Evolutionary conservation across 2,888 invertebrate species (phyloP).

Genomic region (Synanthedon myopaeformis): DNA sequence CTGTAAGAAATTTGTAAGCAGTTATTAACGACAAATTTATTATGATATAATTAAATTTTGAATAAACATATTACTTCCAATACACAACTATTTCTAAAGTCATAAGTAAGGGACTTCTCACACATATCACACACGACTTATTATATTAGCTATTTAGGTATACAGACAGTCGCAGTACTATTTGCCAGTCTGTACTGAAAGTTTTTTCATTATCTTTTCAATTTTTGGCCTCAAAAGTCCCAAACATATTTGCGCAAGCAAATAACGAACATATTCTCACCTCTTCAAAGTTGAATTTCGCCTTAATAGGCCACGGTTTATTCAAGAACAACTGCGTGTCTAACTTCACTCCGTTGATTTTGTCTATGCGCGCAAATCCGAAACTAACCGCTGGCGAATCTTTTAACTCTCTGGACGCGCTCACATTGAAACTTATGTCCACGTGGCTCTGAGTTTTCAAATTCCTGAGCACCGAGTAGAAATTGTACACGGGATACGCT

Average conservation of each 20-base stretch:
- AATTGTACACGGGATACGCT: constrained; percentile 81
- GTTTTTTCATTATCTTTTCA: too few species aligned
- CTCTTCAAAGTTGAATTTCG: constrained; percentile 72
- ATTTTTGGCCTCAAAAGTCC: too few species aligned
- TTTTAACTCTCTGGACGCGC: constrained; percentile 73
- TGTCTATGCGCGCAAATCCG: constrained; percentile 71
- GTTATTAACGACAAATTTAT: too few species aligned
- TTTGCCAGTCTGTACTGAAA: too few species aligned
- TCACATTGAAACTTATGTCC: constrained; percentile 78
- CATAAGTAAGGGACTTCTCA: too few species aligned
- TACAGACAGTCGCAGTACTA: too few species aligned
- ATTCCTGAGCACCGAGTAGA: constrained; percentile 74
- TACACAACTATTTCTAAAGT: too few species aligned
- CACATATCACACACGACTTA: too few species aligned
- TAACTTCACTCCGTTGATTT: constrained; percentile 72
- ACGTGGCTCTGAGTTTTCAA: constrained; percentile 78
- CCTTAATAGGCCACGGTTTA: constrained; percentile 72
- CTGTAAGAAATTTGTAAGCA: too few species aligned
- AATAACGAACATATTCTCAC: constrained; percentile 16
- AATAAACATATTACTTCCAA: too few species aligned
- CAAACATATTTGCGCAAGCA: background rate
- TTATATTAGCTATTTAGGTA: too few species aligned
- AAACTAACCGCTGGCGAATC: constrained; percentile 73
- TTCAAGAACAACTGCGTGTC: constrained; percentile 73
- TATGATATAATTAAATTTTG: too few species aligned